Evolutionary conservation across 1,140 invertebrate genomes (phyloP), one percentile per base, ranked within the genome.

Genomic region (Diuraphis noxia): DNA sequence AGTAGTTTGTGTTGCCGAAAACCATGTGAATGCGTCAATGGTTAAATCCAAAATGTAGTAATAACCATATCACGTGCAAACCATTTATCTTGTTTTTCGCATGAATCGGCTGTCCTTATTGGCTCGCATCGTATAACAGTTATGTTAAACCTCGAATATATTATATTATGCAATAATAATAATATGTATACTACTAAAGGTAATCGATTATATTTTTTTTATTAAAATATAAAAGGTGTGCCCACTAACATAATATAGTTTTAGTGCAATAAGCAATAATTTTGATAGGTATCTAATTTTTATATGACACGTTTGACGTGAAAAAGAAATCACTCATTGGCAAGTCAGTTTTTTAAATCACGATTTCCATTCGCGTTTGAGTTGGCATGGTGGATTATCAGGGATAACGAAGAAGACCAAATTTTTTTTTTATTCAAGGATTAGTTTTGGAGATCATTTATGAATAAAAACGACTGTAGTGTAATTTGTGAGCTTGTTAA

Each of bases 131-230:
- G 25, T 25, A 40, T 38, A 40, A 40, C 21, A 41, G 9, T 72
- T 72, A n/a, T 72, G 56, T 72, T 72, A 72, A 72, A 72, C 56
- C 30, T 72, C 10, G 30, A 72, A n/a, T 72, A 72, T 72, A 72
- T 34, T 72, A 72, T 72, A 34, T 72, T 72, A 72, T 72, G 56
- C 17, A 72, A 72, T 72, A 72, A 72, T 72, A 72, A 72, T 72
- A n/a, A 17, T 72, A n/a, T n/a, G 56, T 72, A n/a, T 72, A n/a
- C n/a, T n/a, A 72, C 56, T 17, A 2, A 72, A n/a, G 56, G 56
- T 72, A 72, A 72, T 72, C 56, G 56, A 72, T 72, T 72, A 72
- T n/a, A 72, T n/a, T 72, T 72, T n/a, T 72, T 72, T 72, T n/a
- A 72, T 72, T n/a, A n/a, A 72, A 72, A 72, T 72, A 72, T 72